A percentile compares a stretch with the other conserved stretches of the same genome.
These are phyloP conservation scores for Falco rusticolus DNA, from an alignment of 2,797 vertebrate genomes.

Conservation along the genomic window DNA sequence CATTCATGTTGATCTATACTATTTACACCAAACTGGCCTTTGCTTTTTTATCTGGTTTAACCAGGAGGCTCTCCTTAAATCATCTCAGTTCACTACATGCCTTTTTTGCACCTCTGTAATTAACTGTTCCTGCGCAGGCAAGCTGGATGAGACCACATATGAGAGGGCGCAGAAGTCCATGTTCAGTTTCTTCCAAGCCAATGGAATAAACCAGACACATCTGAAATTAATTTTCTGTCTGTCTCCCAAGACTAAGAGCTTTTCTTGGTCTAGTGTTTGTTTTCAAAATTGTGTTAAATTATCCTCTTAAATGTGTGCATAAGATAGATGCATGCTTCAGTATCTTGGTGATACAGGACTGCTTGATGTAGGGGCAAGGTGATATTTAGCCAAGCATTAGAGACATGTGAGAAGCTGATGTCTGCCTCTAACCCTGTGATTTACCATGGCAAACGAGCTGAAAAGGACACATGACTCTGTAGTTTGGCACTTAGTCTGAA, in stretches of 20 bases:
- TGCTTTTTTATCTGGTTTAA: background rate
- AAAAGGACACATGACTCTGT: background rate
- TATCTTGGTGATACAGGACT: constrained; percentile 15
- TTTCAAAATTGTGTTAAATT: constrained; percentile 14
- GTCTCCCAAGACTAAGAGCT: background rate
- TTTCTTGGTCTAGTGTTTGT: background rate
- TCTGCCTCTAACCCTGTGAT: background rate
- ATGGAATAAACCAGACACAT: background rate
- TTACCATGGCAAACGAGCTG: background rate
- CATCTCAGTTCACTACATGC: background rate
- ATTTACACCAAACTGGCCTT: background rate
- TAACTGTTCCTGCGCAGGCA: background rate
- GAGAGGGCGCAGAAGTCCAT: background rate
- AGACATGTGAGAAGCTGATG: background rate
- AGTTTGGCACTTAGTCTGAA: background rate
- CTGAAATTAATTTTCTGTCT: constrained; percentile 5
- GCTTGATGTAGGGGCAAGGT: background rate
- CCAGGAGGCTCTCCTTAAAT: background rate
- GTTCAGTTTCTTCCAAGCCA: background rate
- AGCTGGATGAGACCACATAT: background rate
- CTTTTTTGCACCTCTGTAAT: background rate
- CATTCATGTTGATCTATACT: background rate
- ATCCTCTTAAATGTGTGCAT: background rate
- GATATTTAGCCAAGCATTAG: constrained; percentile 11
- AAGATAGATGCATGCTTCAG: background rate